Conservation (phyloP, 2,888 invertebrate species). For the Ischnura elegans region DNA sequence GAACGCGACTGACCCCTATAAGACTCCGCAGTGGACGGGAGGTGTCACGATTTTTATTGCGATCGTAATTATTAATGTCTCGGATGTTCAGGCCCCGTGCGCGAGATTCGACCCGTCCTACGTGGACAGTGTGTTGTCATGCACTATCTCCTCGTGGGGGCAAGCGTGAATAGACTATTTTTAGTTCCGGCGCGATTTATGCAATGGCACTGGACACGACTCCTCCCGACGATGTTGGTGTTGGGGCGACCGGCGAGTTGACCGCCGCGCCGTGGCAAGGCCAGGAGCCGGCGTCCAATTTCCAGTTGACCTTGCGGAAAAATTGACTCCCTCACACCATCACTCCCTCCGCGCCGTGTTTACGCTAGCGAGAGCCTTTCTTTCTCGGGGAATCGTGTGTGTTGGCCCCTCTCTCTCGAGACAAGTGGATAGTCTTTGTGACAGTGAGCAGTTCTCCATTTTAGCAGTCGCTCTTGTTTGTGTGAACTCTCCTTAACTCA, state of each 20-base stretch:
- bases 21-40: background rate
- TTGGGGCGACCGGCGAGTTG: background rate
- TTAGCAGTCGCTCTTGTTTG: background rate
- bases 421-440: background rate
- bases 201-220: too few relatives aligned
- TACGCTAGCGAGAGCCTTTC: background rate
- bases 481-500: constrained; percentile 29
- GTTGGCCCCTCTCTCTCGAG: background rate
- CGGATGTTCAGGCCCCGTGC: background rate
- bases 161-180: background rate
- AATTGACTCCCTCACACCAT: background rate
- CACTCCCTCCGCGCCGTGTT: background rate
- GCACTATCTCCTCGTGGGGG: background rate
- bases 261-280: background rate
- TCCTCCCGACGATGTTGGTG: background rate
- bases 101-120: background rate
- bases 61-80: background rate
- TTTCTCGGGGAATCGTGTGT: background rate
- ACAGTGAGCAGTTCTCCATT: background rate
- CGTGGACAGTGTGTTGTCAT: background rate
- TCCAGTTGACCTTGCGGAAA: background rate
- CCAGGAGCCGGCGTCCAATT: background rate
- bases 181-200: background rate
- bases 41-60: background rate
- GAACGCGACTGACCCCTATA: background rate